These are phyloP conservation scores for Psammodynastes pulverulentus DNA, from an alignment of 2,113 vertebrate species.

Conservation along the genomic window DNA sequence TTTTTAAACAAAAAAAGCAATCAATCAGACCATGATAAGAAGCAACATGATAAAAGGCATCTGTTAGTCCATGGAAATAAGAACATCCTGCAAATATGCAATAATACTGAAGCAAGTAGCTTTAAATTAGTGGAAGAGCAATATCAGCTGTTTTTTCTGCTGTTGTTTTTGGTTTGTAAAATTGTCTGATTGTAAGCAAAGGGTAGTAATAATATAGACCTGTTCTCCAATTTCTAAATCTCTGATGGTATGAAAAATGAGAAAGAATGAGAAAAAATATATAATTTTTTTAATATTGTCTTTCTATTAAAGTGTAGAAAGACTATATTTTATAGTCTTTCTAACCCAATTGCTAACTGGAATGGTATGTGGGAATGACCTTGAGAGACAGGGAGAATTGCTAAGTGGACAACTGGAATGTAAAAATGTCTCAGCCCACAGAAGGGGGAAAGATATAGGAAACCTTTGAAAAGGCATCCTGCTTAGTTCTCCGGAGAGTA, in stretches of 20 bases:
- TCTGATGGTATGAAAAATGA: not conserved
- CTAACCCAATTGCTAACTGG: not conserved
- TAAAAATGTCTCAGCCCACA: not conserved
- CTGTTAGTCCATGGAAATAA: not conserved
- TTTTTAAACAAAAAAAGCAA: not conserved
- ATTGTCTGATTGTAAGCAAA: not conserved
- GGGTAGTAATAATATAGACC: not conserved
- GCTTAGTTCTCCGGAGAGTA: not conserved
- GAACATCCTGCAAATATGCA: not conserved
- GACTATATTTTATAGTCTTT: not conserved
- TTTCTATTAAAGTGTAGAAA: too few species aligned
- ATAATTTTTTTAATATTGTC: not conserved
- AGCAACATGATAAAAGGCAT: not conserved
- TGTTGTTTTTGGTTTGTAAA: not conserved
- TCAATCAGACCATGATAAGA: not conserved
- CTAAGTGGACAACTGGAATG: not conserved
- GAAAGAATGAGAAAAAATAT: too few species aligned
- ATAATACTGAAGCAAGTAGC: not conserved
- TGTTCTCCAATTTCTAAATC: not conserved
- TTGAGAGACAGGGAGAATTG: not conserved
- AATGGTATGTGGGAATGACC: not conserved
- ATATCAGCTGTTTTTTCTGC: not conserved
- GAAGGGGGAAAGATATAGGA: not conserved
- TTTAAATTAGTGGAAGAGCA: not conserved
- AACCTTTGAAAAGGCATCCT: not conserved